phyloP scores from a whole-genome alignment of 2,888 invertebrate genomes.

The Thera britannica region DNA sequence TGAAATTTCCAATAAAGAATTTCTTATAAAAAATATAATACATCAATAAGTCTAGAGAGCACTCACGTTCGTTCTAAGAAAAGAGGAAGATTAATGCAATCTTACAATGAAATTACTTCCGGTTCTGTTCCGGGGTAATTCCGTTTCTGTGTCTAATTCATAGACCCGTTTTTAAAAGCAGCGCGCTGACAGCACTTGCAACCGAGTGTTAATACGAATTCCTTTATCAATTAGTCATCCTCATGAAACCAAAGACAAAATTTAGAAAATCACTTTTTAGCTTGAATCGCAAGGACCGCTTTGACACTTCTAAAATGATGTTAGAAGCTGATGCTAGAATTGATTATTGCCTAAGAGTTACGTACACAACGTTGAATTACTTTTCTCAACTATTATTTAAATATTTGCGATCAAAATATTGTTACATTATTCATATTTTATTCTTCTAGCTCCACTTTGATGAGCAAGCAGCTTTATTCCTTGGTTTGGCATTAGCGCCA shows the following conservation, averaged over 20 bases:
- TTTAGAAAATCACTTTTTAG: too few relatives aligned
- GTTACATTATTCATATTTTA: background rate
- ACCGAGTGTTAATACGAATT: too few relatives aligned
- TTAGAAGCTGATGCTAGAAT: background rate
- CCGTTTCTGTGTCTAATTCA: too few relatives aligned
- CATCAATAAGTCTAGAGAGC: background rate
- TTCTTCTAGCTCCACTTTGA: background rate
- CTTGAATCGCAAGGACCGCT: too few relatives aligned
- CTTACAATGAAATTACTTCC: conserved; percentile 24
- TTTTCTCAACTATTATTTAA: too few relatives aligned
- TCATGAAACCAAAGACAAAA: too few relatives aligned
- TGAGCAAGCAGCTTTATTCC: background rate
- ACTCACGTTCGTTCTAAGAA: conserved; percentile 13
- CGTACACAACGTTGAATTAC: too few relatives aligned
- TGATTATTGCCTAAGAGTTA: background rate
- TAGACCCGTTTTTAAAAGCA: too few relatives aligned
- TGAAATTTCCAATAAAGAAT: background rate
- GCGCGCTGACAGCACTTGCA: too few relatives aligned
- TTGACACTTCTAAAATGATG: too few relatives aligned
- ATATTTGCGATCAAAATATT: background rate
- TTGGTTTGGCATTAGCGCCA: conserved; percentile 49
- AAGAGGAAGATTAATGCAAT: conserved; percentile 26
- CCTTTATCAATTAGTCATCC: too few relatives aligned
- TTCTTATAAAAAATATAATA: background rate
- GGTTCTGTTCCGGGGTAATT: background rate